phyloP scores from a whole-genome alignment of 92 coral and sea anemone genomes.

The Ricordea florida region DNA sequence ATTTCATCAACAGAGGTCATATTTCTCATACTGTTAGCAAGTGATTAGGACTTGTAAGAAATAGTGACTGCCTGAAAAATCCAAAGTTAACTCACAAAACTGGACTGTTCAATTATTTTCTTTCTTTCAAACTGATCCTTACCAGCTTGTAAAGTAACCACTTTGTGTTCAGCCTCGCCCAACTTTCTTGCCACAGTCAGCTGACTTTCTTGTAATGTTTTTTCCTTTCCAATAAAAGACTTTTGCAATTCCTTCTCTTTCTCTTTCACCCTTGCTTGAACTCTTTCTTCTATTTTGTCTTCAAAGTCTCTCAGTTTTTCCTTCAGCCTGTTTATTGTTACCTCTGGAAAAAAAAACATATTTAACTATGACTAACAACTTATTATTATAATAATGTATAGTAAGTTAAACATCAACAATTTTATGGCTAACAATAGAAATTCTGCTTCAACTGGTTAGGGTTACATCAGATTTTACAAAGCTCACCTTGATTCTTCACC shows the following conservation, averaged over 20 bases:
- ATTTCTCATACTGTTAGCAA: not conserved
- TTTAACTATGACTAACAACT: too few species aligned
- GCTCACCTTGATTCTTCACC: constrained; percentile 94
- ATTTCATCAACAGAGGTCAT: not conserved
- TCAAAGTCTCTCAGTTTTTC: constrained; percentile 96
- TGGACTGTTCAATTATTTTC: too few species aligned
- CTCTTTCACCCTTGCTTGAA: constrained; percentile 88
- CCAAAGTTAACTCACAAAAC: not conserved
- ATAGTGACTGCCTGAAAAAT: not conserved
- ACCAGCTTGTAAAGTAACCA: constrained; percentile 89
- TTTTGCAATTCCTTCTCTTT: constrained; percentile 93
- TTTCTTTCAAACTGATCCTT: too few species aligned
- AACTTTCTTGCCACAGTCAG: constrained; percentile 95
- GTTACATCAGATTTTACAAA: too few species aligned
- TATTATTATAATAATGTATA: too few species aligned
- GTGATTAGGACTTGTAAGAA: not conserved
- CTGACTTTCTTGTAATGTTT: constrained; percentile 87
- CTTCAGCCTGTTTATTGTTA: constrained; percentile 87
- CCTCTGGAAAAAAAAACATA: constrained; percentile 54
- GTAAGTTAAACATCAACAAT: too few species aligned
- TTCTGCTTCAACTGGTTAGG: too few species aligned
- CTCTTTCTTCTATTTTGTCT: constrained; percentile 95
- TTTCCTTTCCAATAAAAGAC: constrained; percentile 85
- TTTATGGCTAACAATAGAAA: too few species aligned
- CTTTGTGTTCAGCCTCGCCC: constrained; percentile 96